Base-by-base conservation (phyloP, 2,797 vertebrate genomes). In the Semotilus atromaculatus region DNA sequence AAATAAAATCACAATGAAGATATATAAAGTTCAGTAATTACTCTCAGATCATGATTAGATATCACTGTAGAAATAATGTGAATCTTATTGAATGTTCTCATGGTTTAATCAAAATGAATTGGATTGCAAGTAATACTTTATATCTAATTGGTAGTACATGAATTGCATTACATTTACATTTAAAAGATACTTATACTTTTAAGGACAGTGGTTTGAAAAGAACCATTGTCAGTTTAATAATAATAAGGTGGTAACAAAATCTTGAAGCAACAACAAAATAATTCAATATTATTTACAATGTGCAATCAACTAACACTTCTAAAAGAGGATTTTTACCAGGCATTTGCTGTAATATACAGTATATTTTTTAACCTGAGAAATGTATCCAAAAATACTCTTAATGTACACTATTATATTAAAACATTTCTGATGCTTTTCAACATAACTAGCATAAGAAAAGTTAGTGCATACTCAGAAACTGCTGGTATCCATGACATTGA, bases 401-500 rank as follows among this genome's bases (percentile, higher is more conserved):
- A 29, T 18, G 3, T 34, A 66, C 26, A 76, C 8, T 43, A 10
- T 51, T 53, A 29, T 75, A 16, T 71, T 78, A 8, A 10, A 18
- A 21, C 14, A 58, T 10, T 19, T 21, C 19, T n/a, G 36, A 75
- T 55, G 45, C 9, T 34, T 73, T 72, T 36, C 45, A 78, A 23
- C 26, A 48, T 21, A 18, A 66, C 14, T 82, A 71, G 18, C 23
- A 64, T 38, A n/a, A 51, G 21, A 45, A 36, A 58, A n/a, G 66
- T 64, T 88, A 90, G 88, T 82, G 91, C 36, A 85, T 89, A 40
- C 89, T 89, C 75, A 93, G 91, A 67, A 91, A 67, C 73, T 91
- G 92, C 83, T 92, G 93, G 29, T 89, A 93, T 19, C 89, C 88
- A 29, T 90, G 87, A 80, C 90, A 89, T 89, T 90, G 92, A 88